A percentile compares a stretch with the other conserved stretches of the same genome.
phyloP scores from a whole-genome alignment of 2,797 vertebrate genomes.

The Platyrinchus mystaceus region DNA sequence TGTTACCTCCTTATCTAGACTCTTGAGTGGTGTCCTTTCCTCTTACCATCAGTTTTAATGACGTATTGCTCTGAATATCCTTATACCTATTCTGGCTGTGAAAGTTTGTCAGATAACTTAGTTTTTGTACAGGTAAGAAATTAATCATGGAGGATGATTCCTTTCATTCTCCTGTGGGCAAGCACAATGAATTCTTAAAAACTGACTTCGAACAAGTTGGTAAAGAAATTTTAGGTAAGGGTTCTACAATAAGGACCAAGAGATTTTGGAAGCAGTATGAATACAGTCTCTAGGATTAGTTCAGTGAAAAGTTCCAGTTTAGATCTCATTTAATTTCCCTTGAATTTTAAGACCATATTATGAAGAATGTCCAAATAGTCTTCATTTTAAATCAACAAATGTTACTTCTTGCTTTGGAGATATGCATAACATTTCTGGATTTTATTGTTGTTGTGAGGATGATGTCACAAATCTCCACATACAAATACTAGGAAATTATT shows the following conservation, averaged over 20 bases:
- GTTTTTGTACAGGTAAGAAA: neutral
- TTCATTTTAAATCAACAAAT: neutral
- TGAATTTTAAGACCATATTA: neutral
- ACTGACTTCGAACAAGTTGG: neutral
- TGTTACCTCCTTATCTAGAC: neutral
- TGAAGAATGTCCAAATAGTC: neutral
- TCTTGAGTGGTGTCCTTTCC: neutral
- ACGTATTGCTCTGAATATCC: neutral
- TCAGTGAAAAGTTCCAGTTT: neutral
- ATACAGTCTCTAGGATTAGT: neutral
- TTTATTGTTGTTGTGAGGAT: neutral
- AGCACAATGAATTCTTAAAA: neutral
- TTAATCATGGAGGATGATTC: neutral
- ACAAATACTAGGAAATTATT: neutral
- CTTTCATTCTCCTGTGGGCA: neutral
- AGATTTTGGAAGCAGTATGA: neutral
- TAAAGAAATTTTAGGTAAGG: neutral
- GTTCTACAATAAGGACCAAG: neutral
- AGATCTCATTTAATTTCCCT: neutral
- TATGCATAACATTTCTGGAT: neutral
- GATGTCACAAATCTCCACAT: neutral
- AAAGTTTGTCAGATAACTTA: neutral
- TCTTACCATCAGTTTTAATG: neutral
- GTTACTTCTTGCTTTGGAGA: neutral
- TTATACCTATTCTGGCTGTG: neutral